Evolutionary conservation across 2,888 invertebrate genomes (phyloP).

Genomic region (Oscheius onirici): DNA sequence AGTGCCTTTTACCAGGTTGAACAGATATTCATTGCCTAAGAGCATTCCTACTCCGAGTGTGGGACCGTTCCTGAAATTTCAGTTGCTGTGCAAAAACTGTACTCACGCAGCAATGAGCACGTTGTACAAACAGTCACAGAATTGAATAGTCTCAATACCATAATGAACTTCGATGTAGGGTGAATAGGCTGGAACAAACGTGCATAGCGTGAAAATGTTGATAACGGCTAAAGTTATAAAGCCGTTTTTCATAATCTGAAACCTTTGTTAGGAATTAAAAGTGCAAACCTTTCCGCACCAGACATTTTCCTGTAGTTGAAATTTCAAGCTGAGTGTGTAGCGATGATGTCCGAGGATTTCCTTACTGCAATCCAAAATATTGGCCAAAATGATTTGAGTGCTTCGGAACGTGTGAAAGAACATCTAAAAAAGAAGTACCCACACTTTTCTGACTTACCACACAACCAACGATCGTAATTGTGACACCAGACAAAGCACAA

Average conservation of each 20-base stretch:
- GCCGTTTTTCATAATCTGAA: background rate
- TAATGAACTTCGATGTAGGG: background rate
- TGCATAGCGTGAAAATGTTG: background rate
- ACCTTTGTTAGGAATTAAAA: too few relatives aligned
- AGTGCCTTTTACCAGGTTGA: background rate
- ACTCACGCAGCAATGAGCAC: background rate
- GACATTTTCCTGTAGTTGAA: background rate
- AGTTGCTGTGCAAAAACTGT: background rate
- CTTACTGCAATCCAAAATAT: background rate
- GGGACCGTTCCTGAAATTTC: background rate
- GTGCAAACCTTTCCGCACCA: background rate
- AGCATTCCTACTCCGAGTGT: background rate
- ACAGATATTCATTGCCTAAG: background rate
- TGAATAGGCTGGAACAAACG: background rate
- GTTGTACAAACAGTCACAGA: background rate
- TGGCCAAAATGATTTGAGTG: background rate
- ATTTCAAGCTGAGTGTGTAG: background rate
- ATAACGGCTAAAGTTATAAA: background rate
- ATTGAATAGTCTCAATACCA: background rate
- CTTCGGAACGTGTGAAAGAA: background rate
- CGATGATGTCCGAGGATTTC: background rate
- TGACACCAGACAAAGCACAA: background rate
- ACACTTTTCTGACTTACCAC: background rate
- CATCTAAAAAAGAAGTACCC: background rate
- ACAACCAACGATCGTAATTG: background rate